phyloP scores from a whole-genome alignment of 2,113 vertebrate genomes.

The Elanus axillaris region DNA sequence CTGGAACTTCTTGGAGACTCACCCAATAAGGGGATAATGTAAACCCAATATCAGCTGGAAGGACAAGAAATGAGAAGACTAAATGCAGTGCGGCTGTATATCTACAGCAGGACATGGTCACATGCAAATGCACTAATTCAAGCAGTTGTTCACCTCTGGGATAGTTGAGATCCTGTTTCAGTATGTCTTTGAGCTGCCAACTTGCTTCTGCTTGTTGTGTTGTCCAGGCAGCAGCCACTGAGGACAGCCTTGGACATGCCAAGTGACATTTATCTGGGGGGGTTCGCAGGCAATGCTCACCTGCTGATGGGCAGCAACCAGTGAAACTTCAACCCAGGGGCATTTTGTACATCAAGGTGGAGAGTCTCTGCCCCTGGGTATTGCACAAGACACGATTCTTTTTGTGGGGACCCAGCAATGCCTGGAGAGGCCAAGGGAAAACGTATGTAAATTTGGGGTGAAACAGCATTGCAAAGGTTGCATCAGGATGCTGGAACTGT shows the following conservation, averaged over 20 bases:
- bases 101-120: neutral
- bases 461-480: neutral
- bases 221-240: neutral
- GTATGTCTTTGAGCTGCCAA: neutral
- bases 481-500: neutral
- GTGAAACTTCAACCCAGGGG: neutral
- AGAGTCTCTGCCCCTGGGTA: neutral
- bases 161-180: neutral
- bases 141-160: neutral
- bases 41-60: neutral
- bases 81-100: neutral
- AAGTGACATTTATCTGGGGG: neutral
- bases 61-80: neutral
- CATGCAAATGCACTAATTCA: neutral
- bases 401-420: rapidly evolving
- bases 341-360: rapidly evolving
- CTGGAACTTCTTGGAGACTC: neutral
- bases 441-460: neutral
- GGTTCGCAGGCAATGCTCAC: neutral
- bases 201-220: neutral
- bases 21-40: rapidly evolving
- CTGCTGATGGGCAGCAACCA: neutral
- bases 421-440: neutral
- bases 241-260: neutral
- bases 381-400: neutral